Percentiles rank a stretch among this genome's conserved stretches.
Evolutionary conservation across 1,140 invertebrate genomes (phyloP).

Genomic region (Aradophagus sp.): DNA sequence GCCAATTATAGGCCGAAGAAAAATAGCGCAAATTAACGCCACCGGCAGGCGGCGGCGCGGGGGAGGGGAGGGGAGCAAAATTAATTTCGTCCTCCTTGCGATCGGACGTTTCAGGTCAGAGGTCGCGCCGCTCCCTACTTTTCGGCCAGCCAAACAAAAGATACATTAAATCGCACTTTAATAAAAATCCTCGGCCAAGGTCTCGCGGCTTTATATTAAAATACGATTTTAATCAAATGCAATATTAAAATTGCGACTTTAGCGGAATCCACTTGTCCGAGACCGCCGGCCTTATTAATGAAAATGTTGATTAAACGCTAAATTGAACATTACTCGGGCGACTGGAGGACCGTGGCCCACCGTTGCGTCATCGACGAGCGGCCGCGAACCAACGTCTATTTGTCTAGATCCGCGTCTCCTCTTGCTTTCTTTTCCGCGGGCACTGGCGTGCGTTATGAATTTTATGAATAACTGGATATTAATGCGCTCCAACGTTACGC

Average conservation of each 20-base stretch:
- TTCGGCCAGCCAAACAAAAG: slow-evolving; percentile 13
- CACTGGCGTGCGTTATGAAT: slow-evolving; percentile 32
- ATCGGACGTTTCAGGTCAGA: neutral
- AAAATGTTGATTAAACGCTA: slow-evolving; percentile 42
- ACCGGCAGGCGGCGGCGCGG: no score
- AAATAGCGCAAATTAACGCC: no score
- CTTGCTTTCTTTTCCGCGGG: slow-evolving; percentile 3
- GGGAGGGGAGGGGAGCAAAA: no score
- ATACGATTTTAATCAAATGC: slow-evolving; percentile 50
- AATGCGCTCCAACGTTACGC: slow-evolving; percentile 15
- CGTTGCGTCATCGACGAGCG: no score
- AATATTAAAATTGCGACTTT: slow-evolving; percentile 51
- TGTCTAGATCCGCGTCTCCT: slow-evolving; percentile 31
- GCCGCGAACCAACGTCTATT: slow-evolving; percentile 36
- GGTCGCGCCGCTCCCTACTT: neutral
- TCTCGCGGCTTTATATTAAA: slow-evolving; percentile 38
- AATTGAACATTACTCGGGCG: slow-evolving; percentile 43
- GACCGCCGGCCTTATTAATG: slow-evolving; percentile 29
- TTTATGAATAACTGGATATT: slow-evolving; percentile 48
- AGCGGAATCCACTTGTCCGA: slow-evolving; percentile 43
- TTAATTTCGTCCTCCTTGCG: no score
- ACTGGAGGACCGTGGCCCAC: neutral
- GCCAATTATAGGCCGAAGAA: no score
- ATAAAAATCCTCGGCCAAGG: slow-evolving; percentile 39
- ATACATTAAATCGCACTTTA: slow-evolving; percentile 48